Conservation (phyloP, 1,140 invertebrate species). For the Medauroidea extradentata region DNA sequence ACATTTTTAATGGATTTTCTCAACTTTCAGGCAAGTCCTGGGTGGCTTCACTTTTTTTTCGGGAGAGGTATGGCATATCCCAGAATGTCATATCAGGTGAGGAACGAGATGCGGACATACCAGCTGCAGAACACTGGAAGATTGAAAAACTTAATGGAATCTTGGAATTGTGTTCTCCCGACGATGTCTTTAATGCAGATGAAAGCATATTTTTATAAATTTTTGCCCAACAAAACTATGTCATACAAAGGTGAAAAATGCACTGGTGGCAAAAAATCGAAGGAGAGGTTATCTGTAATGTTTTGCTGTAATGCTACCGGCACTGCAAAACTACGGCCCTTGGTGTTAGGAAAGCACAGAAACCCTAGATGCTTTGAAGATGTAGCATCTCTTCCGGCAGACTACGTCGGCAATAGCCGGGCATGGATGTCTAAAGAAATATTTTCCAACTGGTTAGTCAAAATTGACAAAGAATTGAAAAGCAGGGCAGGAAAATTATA, state of each 20-base stretch:
- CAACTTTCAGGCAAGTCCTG: too few species aligned
- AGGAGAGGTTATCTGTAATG: background rate
- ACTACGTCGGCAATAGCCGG: background rate
- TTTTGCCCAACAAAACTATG: background rate
- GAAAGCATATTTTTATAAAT: conserved; percentile 5
- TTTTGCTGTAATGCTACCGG: conserved; percentile 7
- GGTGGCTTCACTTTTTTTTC: too few species aligned
- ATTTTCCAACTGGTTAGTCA: conserved; percentile 3
- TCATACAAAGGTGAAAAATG: background rate
- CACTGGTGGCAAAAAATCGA: background rate
- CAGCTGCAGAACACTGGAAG: too few species aligned
- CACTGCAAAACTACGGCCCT: background rate
- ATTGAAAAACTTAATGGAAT: too few species aligned
- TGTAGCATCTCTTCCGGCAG: conserved; percentile 3
- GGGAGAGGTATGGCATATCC: too few species aligned
- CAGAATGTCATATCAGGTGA: too few species aligned
- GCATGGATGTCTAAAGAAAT: conserved; percentile 7
- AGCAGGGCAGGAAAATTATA: background rate
- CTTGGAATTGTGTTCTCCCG: background rate
- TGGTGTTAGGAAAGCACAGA: background rate
- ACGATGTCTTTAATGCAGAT: background rate
- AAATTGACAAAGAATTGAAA: background rate
- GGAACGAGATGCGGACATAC: too few species aligned
- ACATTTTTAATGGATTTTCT: too few species aligned
- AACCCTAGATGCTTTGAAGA: background rate